These are phyloP conservation scores for Caranx ignobilis DNA, from an alignment of 2,113 vertebrate species.

Conservation along the genomic window DNA sequence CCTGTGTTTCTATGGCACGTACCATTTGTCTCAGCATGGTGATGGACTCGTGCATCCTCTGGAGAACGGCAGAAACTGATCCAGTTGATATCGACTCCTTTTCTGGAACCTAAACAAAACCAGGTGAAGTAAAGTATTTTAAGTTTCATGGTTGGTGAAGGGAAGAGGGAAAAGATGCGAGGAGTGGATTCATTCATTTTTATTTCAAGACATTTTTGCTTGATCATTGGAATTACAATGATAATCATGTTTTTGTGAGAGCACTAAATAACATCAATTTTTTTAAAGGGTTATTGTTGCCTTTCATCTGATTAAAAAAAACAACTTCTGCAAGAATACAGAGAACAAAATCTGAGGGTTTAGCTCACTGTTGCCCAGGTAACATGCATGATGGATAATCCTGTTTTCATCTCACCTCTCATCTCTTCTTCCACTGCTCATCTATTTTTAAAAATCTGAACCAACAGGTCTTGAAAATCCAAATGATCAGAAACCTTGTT, in stretches of 20 bases:
- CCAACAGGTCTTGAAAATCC: neutral
- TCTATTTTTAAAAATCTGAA: neutral
- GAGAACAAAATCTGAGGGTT: neutral
- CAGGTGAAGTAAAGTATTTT: neutral
- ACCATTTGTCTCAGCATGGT: constrained; percentile 47
- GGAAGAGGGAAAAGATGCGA: neutral
- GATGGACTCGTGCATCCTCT: constrained; percentile 42
- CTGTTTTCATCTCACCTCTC: neutral
- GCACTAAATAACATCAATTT: neutral
- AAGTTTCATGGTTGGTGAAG: neutral
- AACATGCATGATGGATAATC: constrained; percentile 7
- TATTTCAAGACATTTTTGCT: neutral
- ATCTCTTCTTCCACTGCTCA: neutral
- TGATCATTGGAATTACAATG: no score
- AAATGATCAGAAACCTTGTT: neutral
- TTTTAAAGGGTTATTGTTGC: neutral
- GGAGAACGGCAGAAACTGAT: constrained; percentile 48
- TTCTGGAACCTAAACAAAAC: constrained; percentile 47
- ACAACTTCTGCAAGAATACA: neutral
- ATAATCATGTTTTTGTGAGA: neutral
- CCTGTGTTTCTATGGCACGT: neutral
- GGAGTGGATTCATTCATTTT: neutral
- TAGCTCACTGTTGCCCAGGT: constrained; percentile 12
- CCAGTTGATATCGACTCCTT: neutral
- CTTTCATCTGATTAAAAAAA: neutral